A percentile compares a stretch with the other conserved stretches of the same genome.
Conservation (phyloP, 2,113 vertebrate species). For the Lampris incognitus region DNA sequence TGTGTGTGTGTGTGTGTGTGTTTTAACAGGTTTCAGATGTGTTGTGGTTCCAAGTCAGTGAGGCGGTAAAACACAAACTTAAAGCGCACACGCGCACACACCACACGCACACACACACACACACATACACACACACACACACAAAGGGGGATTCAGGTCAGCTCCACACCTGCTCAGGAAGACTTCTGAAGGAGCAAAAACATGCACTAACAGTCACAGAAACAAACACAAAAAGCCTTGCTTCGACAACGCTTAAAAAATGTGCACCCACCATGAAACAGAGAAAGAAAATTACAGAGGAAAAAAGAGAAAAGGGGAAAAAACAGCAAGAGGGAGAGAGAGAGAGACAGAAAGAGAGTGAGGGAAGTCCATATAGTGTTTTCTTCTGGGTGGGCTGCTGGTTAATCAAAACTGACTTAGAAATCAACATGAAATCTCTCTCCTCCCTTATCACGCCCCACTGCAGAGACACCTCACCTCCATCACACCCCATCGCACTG, state of each 20-base stretch:
- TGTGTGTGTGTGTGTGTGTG: constrained; percentile 36
- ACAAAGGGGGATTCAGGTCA: constrained; percentile 29
- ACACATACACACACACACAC: constrained; percentile 27
- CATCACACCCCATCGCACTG: no score
- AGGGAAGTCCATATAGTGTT: background rate
- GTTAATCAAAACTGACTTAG: no score
- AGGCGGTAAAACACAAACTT: constrained; percentile 26
- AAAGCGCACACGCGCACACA: background rate
- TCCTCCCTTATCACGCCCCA: no score
- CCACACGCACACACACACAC: background rate
- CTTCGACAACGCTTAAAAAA: background rate
- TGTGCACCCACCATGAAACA: background rate
- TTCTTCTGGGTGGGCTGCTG: no score
- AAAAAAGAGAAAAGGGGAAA: background rate
- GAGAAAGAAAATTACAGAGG: background rate
- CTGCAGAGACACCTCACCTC: no score
- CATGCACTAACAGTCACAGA: constrained; percentile 48
- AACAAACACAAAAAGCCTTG: constrained; percentile 38
- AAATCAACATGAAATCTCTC: no score
- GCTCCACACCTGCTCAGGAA: constrained; percentile 72
- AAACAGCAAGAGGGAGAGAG: background rate
- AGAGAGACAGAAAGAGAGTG: background rate
- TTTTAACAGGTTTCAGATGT: constrained; percentile 77
- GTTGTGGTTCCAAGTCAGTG: constrained; percentile 58
- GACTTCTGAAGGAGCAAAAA: constrained; percentile 58